A percentile compares a stretch with the other conserved stretches of the same genome.
Evolutionary conservation across 2,888 invertebrate species (phyloP).

Genomic region (Hymenopus coronatus): DNA sequence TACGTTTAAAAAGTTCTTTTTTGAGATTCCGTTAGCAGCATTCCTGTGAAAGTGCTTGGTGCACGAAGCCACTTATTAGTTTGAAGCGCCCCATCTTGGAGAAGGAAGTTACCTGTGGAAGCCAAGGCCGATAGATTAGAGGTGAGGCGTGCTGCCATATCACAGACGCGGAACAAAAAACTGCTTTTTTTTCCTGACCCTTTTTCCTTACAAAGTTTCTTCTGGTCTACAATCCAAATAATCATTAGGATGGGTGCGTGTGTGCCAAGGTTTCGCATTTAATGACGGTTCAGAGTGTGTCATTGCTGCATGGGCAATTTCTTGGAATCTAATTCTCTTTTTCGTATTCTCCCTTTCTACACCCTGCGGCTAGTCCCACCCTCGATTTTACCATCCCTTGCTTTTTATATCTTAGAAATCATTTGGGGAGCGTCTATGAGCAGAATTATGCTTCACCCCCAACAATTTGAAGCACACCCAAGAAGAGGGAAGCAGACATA

Average conservation of each 20-base stretch:
- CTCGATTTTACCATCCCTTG: not conserved
- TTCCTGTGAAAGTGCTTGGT: not conserved
- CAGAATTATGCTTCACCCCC: not conserved
- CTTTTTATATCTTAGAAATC: not conserved
- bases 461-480: not conserved
- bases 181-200: not conserved
- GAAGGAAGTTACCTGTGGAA: not conserved
- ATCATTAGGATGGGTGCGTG: not conserved
- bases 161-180: not conserved
- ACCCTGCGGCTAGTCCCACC: not conserved
- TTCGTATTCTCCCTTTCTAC: not conserved
- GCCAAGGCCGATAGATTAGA: not conserved
- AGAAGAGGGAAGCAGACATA: too few species aligned
- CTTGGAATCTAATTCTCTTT: not conserved
- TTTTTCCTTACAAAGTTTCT: not conserved
- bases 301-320: not conserved
- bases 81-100: not conserved
- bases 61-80: not conserved
- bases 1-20: not conserved
- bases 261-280: constrained; percentile 7
- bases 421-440: too few species aligned
- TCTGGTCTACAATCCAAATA: constrained; percentile 14
- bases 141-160: not conserved
- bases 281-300: constrained; percentile 10
- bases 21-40: not conserved